Evolutionary conservation across 2,888 invertebrate species (phyloP).

Genomic region (Palloptera scutellata): DNA sequence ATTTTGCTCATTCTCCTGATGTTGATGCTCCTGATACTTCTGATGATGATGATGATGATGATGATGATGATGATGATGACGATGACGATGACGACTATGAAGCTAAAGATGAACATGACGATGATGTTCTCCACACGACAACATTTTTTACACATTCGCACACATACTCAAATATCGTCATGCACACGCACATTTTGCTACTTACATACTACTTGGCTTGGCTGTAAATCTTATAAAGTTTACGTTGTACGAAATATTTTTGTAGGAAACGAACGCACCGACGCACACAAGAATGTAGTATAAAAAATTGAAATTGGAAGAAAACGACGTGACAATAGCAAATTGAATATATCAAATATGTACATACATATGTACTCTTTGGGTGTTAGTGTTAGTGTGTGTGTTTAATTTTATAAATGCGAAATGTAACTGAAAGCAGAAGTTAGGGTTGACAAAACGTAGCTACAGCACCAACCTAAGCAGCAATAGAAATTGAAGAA

Average conservation of each 20-base stretch:
- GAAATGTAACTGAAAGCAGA: no score
- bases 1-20: no score
- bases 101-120: conserved; percentile 25
- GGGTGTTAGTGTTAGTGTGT: no score
- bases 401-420: no score
- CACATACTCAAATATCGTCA: not conserved
- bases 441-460: no score
- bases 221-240: no score
- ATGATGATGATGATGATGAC: conserved; percentile 27
- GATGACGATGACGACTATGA: conserved; percentile 38
- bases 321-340: conserved; percentile 36
- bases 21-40: no score
- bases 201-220: no score
- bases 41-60: conserved; percentile 35
- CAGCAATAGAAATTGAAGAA: no score
- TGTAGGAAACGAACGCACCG: not conserved
- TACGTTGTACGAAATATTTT: conserved; percentile 37
- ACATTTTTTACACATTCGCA: conserved; percentile 24
- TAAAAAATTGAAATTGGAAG: not conserved
- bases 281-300: not conserved
- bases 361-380: not conserved
- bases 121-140: conserved; percentile 37
- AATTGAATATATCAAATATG: conserved; percentile 35
- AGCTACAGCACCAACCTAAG: no score
- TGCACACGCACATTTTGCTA: conserved; percentile 16